Evolutionary conservation across 2,888 invertebrate genomes (phyloP).

Genomic region (Notodonta ziczac): DNA sequence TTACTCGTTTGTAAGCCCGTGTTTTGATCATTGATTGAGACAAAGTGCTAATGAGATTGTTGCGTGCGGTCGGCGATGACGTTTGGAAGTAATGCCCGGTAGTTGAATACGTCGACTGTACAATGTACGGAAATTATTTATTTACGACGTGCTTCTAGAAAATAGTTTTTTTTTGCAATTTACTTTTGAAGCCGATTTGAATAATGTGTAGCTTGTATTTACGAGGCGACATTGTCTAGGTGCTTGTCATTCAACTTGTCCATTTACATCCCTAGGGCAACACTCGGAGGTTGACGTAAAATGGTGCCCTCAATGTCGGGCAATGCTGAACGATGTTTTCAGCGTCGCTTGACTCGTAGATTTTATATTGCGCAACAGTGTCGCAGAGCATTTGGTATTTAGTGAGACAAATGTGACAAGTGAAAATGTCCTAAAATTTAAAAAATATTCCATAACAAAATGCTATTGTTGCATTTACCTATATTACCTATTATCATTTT

Average conservation of each 20-base stretch:
- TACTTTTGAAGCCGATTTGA: conserved; percentile 41
- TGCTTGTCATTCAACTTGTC: too few relatives aligned
- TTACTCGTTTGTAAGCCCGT: conserved; percentile 70
- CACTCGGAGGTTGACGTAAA: too few relatives aligned
- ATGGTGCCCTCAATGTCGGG: too few relatives aligned
- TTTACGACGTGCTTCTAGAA: conserved; percentile 66
- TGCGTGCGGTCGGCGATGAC: conserved; percentile 39
- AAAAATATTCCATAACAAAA: neutral
- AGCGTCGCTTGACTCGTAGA: too few relatives aligned
- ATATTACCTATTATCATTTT: too few relatives aligned
- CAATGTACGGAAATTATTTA: conserved; percentile 78
- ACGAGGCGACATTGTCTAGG: neutral
- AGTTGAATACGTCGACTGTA: conserved; percentile 36
- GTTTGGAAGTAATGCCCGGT: conserved; percentile 15
- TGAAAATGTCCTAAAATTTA: too few relatives aligned
- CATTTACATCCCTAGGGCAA: too few relatives aligned
- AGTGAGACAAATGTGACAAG: too few relatives aligned
- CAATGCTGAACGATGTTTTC: too few relatives aligned
- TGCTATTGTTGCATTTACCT: conserved; percentile 9
- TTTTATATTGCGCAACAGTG: too few relatives aligned
- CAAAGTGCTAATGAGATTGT: conserved; percentile 73
- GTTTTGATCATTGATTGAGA: conserved; percentile 58
- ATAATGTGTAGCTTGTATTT: conserved; percentile 11
- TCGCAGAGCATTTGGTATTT: too few relatives aligned
- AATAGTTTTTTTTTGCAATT: conserved; percentile 62